Percentiles rank a stretch among this genome's conserved stretches.
phyloP scores from a whole-genome alignment of 2,113 vertebrate species.

The Agapornis roseicollis region DNA sequence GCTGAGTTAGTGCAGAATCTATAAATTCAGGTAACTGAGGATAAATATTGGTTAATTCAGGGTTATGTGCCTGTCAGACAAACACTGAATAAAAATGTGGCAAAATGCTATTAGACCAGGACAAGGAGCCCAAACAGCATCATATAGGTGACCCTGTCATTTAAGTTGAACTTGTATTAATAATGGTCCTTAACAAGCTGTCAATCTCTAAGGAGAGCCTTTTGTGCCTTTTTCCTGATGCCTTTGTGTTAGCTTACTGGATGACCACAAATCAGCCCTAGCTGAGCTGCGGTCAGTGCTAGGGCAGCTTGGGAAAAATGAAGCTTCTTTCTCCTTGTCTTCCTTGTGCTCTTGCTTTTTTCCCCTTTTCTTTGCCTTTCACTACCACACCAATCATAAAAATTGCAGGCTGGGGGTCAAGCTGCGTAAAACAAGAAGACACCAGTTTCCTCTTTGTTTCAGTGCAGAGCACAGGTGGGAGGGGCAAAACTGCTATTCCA shows the following conservation, averaged over 20 bases:
- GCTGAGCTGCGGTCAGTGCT: conserved; percentile 33
- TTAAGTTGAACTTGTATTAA: conserved; percentile 60
- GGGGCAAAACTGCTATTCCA: conserved; percentile 38
- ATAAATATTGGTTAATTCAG: neutral
- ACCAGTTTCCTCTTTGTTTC: conserved; percentile 70
- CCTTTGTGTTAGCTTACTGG: conserved; percentile 58
- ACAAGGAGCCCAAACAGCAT: conserved; percentile 2
- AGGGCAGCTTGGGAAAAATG: conserved; percentile 37
- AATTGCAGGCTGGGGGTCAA: conserved; percentile 69
- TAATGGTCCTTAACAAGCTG: conserved; percentile 64
- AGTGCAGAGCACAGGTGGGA: conserved; percentile 33
- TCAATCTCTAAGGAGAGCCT: conserved; percentile 49
- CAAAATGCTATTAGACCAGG: neutral
- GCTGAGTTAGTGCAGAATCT: neutral
- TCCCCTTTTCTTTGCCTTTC: conserved; percentile 56
- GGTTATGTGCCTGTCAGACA: neutral
- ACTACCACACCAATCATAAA: conserved; percentile 71
- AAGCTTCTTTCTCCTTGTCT: conserved; percentile 51
- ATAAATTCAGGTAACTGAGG: neutral
- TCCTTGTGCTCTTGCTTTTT: conserved; percentile 38
- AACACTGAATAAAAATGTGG: neutral
- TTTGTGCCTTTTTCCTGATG: conserved; percentile 52
- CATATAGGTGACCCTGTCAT: conserved; percentile 58
- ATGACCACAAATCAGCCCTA: conserved; percentile 61
- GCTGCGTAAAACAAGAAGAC: conserved; percentile 71